Percentiles rank a stretch among this genome's conserved stretches.
Conservation (phyloP, 1,140 invertebrate species). For the Andrena cerasifolii region DNA sequence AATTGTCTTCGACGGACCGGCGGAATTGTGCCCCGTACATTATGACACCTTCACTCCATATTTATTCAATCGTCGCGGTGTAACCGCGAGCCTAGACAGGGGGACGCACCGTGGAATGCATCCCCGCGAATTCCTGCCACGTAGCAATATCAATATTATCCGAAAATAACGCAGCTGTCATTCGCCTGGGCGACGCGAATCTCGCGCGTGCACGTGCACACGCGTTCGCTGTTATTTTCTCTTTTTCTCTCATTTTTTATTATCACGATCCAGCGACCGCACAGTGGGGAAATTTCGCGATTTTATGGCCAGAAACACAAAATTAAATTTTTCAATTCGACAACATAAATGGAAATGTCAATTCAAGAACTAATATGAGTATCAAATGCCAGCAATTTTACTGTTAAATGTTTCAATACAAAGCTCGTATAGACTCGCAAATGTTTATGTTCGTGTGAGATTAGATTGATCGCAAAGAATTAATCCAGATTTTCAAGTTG, state of each 20-base stretch:
- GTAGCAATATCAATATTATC: constrained; percentile 58
- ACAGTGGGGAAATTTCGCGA: no score
- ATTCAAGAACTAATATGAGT: no score
- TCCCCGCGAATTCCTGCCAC: constrained; percentile 11
- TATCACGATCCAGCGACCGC: background rate
- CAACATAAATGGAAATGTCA: no score
- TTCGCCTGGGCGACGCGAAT: constrained; percentile 13
- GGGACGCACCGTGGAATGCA: constrained; percentile 3
- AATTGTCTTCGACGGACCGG: constrained; percentile 33
- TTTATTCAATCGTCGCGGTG: constrained; percentile 55
- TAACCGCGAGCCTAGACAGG: constrained; percentile 27
- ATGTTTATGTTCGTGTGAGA: no score
- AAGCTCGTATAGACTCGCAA: no score
- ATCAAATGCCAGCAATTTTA: no score
- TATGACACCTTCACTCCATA: constrained; percentile 54
- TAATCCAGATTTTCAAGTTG: no score
- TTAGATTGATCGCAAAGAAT: no score
- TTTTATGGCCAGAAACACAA: no score
- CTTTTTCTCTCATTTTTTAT: constrained; percentile 5
- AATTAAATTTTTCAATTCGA: no score
- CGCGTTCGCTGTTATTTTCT: background rate
- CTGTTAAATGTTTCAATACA: no score
- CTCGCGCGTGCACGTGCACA: background rate
- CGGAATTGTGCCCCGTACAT: constrained; percentile 3
- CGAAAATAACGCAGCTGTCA: constrained; percentile 43